phyloP scores from a whole-genome alignment of 2,888 invertebrate genomes.

The Tuta absoluta region DNA sequence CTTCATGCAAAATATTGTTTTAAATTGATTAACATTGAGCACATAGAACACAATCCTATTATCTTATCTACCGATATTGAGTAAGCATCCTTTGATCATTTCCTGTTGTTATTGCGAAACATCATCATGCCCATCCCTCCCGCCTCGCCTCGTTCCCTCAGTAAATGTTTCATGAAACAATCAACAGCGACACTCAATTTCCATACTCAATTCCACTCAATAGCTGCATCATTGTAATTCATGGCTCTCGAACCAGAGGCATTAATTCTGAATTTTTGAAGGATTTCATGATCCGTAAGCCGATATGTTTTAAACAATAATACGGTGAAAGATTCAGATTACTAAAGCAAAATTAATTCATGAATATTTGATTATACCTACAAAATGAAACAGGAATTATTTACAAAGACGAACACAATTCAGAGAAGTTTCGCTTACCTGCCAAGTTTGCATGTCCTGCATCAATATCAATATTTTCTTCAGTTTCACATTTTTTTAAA shows the following conservation, averaged over 20 bases:
- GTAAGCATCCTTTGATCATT: background rate
- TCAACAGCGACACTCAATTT: constrained; percentile 13
- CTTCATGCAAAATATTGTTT: too few relatives aligned
- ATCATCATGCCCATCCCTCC: background rate
- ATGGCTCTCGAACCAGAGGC: background rate
- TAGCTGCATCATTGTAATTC: constrained; percentile 11
- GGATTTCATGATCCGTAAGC: constrained; percentile 7
- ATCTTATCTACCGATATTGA: background rate
- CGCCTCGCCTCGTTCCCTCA: background rate
- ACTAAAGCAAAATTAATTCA: constrained; percentile 6
- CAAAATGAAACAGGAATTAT: background rate
- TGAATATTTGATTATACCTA: background rate
- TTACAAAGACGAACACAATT: background rate
- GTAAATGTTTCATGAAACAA: constrained; percentile 17
- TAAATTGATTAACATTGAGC: too few relatives aligned
- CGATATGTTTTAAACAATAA: background rate
- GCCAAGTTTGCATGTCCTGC: too few relatives aligned
- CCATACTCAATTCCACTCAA: constrained; percentile 10
- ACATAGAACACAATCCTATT: background rate
- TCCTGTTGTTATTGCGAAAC: background rate
- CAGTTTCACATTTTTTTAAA: too few relatives aligned
- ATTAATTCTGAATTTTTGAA: constrained; percentile 10
- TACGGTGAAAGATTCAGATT: background rate
- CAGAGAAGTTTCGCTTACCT: too few relatives aligned
- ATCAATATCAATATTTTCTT: too few relatives aligned